Evolutionary conservation across 2,113 vertebrate species (phyloP).

Genomic region (Sisor rabdophorus): DNA sequence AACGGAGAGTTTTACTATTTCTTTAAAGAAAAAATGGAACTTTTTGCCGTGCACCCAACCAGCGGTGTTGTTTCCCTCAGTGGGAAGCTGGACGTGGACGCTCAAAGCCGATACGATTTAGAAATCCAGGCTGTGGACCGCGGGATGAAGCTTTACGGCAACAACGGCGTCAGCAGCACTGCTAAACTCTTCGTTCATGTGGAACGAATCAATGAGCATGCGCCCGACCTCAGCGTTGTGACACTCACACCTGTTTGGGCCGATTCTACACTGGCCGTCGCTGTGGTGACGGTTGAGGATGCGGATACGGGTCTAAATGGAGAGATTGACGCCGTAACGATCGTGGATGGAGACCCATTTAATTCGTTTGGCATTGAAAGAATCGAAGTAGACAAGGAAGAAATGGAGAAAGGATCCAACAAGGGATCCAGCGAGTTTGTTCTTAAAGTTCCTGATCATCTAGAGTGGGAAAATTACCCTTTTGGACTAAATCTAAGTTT

Average conservation of each 20-base stretch:
- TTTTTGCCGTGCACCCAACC: constrained; percentile 93
- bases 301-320: constrained; percentile 86
- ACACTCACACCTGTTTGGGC: constrained; percentile 72
- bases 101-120: constrained; percentile 84
- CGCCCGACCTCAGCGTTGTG: constrained; percentile 78
- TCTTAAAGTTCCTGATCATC: constrained; percentile 74
- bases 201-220: constrained; percentile 86
- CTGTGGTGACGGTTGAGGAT: constrained; percentile 82
- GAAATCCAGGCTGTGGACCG: constrained; percentile 94
- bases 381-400: constrained; percentile 73
- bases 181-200: constrained; percentile 94
- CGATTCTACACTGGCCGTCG: constrained; percentile 79
- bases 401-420: constrained; percentile 22
- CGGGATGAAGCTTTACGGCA: constrained; percentile 97
- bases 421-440: constrained; percentile 53
- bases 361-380: constrained; percentile 81
- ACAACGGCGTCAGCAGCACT: constrained; percentile 95
- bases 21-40: constrained; percentile 90
- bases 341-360: constrained; percentile 82
- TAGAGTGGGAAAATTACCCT: constrained; percentile 80
- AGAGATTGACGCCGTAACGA: constrained; percentile 84
- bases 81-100: constrained; percentile 82
- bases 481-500: constrained; percentile 87
- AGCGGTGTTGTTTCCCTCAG: constrained; percentile 92
- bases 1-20: constrained; percentile 99